Conservation (phyloP, 2,888 invertebrate genomes). For the Drosophila quinaria region DNA sequence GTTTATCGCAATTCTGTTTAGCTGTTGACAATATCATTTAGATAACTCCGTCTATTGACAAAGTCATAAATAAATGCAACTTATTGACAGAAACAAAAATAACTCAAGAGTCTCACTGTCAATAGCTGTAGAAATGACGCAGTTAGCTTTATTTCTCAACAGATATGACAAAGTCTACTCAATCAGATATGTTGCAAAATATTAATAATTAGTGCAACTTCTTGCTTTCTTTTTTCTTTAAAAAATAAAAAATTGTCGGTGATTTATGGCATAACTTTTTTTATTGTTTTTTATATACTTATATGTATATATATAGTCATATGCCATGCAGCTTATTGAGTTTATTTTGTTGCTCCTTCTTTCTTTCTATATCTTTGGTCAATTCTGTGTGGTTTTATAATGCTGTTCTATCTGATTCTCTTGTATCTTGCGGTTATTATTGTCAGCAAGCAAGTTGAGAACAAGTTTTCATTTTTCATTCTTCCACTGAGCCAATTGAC, state of each 20-base stretch:
- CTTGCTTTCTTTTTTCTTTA: not conserved
- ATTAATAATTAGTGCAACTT: not conserved
- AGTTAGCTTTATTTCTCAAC: constrained; percentile 18
- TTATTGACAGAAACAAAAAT: constrained; percentile 12
- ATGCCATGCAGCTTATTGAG: constrained; percentile 9
- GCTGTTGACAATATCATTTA: constrained; percentile 15
- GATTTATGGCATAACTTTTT: constrained; percentile 7
- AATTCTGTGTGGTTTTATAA: constrained; percentile 19
- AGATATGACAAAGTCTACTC: constrained; percentile 4
- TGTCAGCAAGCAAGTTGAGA: constrained; percentile 70
- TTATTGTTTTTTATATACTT: constrained; percentile 15
- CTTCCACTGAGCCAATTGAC: constrained; percentile 74
- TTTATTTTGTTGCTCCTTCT: not conserved
- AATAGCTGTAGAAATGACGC: constrained; percentile 10
- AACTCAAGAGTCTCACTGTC: constrained; percentile 9
- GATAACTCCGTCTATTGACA: constrained; percentile 27
- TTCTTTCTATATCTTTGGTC: constrained; percentile 18
- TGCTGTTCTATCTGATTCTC: constrained; percentile 22
- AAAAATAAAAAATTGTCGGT: not conserved
- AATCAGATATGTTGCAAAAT: not conserved
- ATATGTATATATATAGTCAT: not conserved
- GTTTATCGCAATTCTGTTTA: constrained; percentile 8
- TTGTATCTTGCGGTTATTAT: constrained; percentile 69
- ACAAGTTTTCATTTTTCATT: constrained; percentile 64
- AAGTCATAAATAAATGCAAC: constrained; percentile 23